phyloP scores from a whole-genome alignment of 2,888 invertebrate species.

The Chorisops tibialis region DNA sequence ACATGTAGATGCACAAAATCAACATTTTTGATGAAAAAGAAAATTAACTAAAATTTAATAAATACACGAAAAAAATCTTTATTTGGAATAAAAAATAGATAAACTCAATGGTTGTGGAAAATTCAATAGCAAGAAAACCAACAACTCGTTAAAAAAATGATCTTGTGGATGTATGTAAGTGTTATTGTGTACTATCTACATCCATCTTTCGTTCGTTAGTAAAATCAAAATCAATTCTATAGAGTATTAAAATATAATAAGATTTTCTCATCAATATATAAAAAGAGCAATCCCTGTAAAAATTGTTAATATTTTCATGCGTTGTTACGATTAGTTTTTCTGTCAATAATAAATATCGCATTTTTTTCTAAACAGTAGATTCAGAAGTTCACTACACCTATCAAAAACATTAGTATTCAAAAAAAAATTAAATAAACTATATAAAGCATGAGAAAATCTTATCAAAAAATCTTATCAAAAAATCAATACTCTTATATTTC shows the following conservation, averaged over 20 bases:
- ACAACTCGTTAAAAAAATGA: background rate
- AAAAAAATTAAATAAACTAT: no score
- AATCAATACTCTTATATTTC: no score
- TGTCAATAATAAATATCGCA: no score
- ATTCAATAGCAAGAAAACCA: conserved; percentile 16
- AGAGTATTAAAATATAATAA: no score
- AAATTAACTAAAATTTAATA: background rate
- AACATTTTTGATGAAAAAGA: background rate
- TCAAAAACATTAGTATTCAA: no score
- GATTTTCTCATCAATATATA: no score
- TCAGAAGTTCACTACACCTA: no score
- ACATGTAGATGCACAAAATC: conserved; percentile 9
- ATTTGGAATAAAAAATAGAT: background rate
- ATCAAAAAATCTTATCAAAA: background rate
- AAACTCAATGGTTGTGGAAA: background rate
- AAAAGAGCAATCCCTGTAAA: no score
- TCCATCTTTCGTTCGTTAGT: background rate
- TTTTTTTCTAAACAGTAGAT: no score
- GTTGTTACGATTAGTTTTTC: no score
- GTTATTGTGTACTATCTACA: background rate
- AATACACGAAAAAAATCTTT: no score
- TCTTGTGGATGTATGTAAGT: background rate
- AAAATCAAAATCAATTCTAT: background rate
- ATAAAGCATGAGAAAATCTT: conserved; percentile 14
- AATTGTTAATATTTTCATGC: no score